Conservation (phyloP, 2,113 vertebrate species). For the Rhea americana region DNA sequence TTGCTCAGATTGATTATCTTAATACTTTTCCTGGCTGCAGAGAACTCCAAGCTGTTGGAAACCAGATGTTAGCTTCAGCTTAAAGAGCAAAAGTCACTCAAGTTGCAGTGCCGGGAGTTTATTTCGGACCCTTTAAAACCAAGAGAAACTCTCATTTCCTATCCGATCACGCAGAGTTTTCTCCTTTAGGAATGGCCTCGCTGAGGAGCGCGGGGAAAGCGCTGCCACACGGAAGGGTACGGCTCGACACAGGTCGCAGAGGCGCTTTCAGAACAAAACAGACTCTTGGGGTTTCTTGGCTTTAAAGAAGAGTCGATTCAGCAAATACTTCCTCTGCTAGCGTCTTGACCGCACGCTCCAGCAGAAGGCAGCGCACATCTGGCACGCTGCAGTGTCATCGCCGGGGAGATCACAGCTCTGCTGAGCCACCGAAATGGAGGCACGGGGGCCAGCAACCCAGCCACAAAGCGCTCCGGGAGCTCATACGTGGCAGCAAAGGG, state of each 20-base stretch:
- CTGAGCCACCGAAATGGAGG: neutral
- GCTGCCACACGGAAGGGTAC: neutral
- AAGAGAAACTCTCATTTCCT: neutral
- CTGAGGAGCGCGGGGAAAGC: neutral
- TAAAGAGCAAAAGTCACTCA: neutral
- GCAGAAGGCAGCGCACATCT: conserved; percentile 29
- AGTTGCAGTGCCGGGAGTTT: neutral
- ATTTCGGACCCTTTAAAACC: neutral
- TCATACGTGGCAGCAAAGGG: neutral
- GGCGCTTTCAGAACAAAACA: neutral
- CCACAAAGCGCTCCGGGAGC: neutral
- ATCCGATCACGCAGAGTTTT: neutral
- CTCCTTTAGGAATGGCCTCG: neutral
- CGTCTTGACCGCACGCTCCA: conserved; percentile 38
- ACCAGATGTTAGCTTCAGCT: neutral
- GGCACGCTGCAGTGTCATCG: neutral
- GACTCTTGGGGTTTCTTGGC: neutral
- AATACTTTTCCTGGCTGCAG: neutral
- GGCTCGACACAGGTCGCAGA: neutral
- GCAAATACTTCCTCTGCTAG: conserved; percentile 48
- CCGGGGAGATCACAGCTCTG: neutral
- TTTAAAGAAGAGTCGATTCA: conserved; percentile 58
- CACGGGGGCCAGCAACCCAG: neutral
- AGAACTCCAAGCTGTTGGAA: neutral
- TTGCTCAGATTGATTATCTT: neutral